Evolutionary conservation across 2,888 invertebrate species (phyloP), one percentile per base, ranked within the genome.

Genomic region (Mesorhabditis sp.): DNA sequence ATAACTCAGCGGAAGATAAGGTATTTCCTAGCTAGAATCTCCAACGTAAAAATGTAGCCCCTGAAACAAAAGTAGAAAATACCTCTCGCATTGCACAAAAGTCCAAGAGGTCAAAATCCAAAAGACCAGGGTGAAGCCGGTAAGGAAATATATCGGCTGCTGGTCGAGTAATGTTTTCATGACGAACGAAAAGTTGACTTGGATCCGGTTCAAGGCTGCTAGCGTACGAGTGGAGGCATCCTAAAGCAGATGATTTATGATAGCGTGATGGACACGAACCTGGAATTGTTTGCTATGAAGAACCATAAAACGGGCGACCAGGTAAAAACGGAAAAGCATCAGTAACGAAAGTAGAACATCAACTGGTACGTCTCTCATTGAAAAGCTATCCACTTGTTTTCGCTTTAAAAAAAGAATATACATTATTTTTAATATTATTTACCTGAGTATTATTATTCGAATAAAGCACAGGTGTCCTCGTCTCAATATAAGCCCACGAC

Each of bases 71-170:
- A 62, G 15, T 65, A 65, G 1, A 5, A n/a, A 4, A 50, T 65
- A 96, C 96, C 96, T 92, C 90, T 98, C 98, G 88, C 97, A 98
- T 85, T 96, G 95, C 80, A 97, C 91, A 82, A 98, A 90, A 75
- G 95, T 94, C 98, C 98, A 98, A 86, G 95, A 95, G 80, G 96
- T 96, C 85, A 97, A 95, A 87, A 99, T 95, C 98, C 98, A 99
- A 78, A 98, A 90, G 13, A 95, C 95, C 81, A 99, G 93, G 93
- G 98, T 97, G 90, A 98, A 97, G 81, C 96, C 95, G 85, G 98
- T 90, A 84, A 99, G 91, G 83, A 98, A 96, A 91, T 96, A 87
- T 91, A 97, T 89, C 69, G 98, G 98, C 88, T 96, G 97, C 88
- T 98, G 97, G 87, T 97, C 98, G 95, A 98, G 97, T 82, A 98